Conservation (phyloP, 2,113 vertebrate genomes). For the Sorex araneus region DNA sequence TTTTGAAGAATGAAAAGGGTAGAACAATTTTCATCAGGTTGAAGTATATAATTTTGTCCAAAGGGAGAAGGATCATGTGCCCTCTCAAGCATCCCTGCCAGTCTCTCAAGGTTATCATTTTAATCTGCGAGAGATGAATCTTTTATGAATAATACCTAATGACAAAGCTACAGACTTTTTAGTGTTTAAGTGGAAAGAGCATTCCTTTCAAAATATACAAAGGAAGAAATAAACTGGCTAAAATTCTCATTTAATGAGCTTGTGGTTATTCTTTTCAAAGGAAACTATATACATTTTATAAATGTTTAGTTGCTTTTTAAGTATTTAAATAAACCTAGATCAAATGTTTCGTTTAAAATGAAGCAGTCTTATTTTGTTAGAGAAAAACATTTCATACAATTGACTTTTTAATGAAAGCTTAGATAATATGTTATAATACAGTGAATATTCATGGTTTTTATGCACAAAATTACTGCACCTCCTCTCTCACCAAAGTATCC, state of each 20-base stretch:
- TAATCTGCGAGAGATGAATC: neutral
- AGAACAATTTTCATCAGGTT: conserved; percentile 40
- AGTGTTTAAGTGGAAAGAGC: conserved; percentile 13
- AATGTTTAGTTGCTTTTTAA: conserved; percentile 57
- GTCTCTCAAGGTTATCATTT: conserved; percentile 51
- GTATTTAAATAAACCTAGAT: conserved; percentile 49
- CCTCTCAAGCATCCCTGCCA: conserved; percentile 35
- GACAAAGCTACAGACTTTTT: neutral
- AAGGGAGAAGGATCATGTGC: conserved; percentile 15
- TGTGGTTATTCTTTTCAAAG: conserved; percentile 56
- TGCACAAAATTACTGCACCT: too few relatives aligned
- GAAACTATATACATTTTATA: neutral
- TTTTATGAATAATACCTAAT: conserved; percentile 31
- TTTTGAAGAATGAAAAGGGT: conserved; percentile 52
- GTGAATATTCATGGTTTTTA: too few relatives aligned
- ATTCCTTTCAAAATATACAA: conserved; percentile 39
- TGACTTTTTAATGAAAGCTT: too few relatives aligned
- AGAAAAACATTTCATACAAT: too few relatives aligned
- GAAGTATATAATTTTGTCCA: conserved; percentile 35
- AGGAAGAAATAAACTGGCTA: conserved; percentile 28
- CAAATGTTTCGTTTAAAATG: neutral
- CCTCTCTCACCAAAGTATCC: too few relatives aligned
- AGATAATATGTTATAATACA: too few relatives aligned
- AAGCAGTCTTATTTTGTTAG: conserved; percentile 35
- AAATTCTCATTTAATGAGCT: conserved; percentile 61